Base-by-base conservation (phyloP, 2,113 vertebrate genomes). In the Lagopus leucura region DNA sequence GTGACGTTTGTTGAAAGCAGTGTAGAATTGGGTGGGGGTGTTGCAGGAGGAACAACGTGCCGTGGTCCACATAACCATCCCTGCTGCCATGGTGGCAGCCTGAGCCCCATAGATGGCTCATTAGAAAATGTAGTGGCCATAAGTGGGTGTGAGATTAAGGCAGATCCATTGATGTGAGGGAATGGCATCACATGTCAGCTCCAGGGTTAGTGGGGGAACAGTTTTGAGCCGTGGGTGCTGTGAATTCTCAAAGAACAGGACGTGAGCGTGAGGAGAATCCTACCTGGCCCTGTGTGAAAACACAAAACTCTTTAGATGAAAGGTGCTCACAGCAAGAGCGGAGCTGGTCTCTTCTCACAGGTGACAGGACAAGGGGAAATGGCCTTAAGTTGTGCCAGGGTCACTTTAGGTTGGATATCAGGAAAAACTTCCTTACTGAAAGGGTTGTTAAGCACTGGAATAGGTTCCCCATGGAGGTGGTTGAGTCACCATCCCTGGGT, bases 91-190 rank as follows among this genome's bases (percentile, higher is more conserved):
- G 6, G 32, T 67, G 47, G 32, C 4, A 73, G 80, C 36, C 4
- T 36, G 28, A 81, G 69, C 15, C 30, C 55, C 38, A 38, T 8
- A 22, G 3, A 11, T 6, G 43, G n/a, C 45, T 58, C 47, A 52
- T 7, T n/a, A 57, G 21, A 42, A 88, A 70, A 58, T 22, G 24
- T 6, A 15, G 4, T 34, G 42, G 17, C 8, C 20, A 8, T 48
- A 45, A 25, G 19, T 11, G 1, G 30, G 8, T 3, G 1, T 8
- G 36, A 36, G 6, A 6, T 1, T 38, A n/a, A 13, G 16, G 12
- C 0, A 3, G 36, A n/a, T 27, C 0, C 0, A 18, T 73, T 88
- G 55, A 66, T 20, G 4, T 24, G 70, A 72, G 25, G 48, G 42
- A 3, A 16, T 50, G 36, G 42, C 5, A 48, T 13, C 3, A 0